Base-by-base conservation (phyloP, 2,888 invertebrate species). In the Spilosoma lubricipeda region DNA sequence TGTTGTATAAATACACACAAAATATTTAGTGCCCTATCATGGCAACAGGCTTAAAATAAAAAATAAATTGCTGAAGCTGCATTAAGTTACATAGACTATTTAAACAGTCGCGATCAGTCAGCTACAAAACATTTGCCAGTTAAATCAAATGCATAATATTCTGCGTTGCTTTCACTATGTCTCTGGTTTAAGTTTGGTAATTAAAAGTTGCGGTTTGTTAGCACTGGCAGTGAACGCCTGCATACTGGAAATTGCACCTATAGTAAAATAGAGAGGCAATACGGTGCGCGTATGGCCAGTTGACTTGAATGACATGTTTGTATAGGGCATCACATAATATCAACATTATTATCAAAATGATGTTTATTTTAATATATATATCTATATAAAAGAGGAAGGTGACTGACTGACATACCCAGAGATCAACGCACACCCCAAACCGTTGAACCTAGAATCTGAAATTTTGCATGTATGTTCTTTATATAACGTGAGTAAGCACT, bases 141-240 rank as follows among this genome's bases (percentile, higher is more conserved):
- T 18, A 74, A 42, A 56, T 89, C 90, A 90, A 63, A 63, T 63
- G 15, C 30, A 63, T 5, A 63, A 63, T 30, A 63, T 90, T 90
- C 89, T 84, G 84, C 85, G 88, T 88, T 87, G 87, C 90, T 91
- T 88, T 88, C 87, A 82, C 85, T 85, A 86, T 90, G 88, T 89
- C 88, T 88, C 87, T 79, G 82, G 82, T 83, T 90, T 90, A 92
- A 93, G 92, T 93, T 93, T 85, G 90, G 91, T 93, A 93, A 94
- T 94, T 93, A 94, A 93, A 94, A 93, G 89, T 94, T 92, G 84
- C 80, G 83, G 84, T 88, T 90, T 89, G 89, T 90, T 89, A 89
- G 87, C 78, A 74, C 76, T 75, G 73, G 79, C 77, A 82, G 80
- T 80, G 84, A 79, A 86, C 89, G 85, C 85, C 87, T 84, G 83